Evolutionary conservation across 2,888 invertebrate species (phyloP).

Genomic region (Teleogryllus oceanicus): DNA sequence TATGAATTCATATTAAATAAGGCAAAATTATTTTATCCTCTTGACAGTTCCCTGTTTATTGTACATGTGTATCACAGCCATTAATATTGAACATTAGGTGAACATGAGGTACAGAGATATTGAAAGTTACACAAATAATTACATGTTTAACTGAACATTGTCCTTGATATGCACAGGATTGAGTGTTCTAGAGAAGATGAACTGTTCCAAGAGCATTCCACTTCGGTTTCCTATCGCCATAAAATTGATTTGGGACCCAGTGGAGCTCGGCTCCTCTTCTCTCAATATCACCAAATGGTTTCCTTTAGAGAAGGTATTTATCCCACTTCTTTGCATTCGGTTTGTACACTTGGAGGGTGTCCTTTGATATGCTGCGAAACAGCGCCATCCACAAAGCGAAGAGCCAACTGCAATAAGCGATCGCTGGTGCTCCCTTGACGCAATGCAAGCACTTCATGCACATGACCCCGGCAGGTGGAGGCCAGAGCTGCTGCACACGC

Average conservation of each 20-base stretch:
- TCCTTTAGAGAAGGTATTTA: no score
- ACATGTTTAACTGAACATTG: neutral
- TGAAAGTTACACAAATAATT: neutral
- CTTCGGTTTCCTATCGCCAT: no score
- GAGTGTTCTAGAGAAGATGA: no score
- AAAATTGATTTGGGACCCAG: no score
- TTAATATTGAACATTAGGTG: neutral
- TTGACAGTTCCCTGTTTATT: neutral
- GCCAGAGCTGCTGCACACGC: constrained; percentile 66
- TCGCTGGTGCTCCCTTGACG: constrained; percentile 46
- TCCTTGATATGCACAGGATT: no score
- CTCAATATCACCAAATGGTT: no score
- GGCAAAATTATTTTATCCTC: no score
- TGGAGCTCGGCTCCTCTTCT: no score
- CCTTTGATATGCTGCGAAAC: neutral
- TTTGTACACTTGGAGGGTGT: no score
- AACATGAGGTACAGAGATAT: neutral
- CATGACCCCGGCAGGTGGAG: constrained; percentile 62
- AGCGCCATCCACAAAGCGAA: neutral
- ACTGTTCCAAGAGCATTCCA: no score
- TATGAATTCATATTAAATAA: no score
- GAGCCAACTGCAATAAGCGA: constrained; percentile 63
- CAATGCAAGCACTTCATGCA: constrained; percentile 40
- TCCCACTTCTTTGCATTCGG: no score
- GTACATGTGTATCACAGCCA: neutral